Evolutionary conservation across 2,888 invertebrate species (phyloP).

Genomic region (Platynereis dumerilii): DNA sequence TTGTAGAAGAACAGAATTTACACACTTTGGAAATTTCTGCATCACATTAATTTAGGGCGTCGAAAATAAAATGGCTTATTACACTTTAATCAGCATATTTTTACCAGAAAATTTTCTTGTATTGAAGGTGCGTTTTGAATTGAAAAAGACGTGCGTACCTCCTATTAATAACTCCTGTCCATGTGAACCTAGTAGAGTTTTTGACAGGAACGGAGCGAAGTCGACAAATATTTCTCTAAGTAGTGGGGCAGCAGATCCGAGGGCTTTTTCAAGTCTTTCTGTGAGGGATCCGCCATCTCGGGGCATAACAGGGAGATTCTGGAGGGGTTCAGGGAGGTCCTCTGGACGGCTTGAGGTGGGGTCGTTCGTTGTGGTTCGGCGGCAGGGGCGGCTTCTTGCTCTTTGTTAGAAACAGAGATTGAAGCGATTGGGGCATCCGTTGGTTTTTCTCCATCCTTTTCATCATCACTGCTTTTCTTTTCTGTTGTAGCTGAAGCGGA

Average conservation of each 20-base stretch:
- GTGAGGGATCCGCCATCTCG: conserved; percentile 74
- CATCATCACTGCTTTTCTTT: conserved; percentile 1
- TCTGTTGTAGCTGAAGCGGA: no score
- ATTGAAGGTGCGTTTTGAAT: no score
- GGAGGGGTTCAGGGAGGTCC: conserved; percentile 45
- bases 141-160: conserved; percentile 73
- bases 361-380: conserved; percentile 4
- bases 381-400: background rate
- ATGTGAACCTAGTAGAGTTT: conserved; percentile 97
- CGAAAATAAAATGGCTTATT: no score
- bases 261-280: conserved; percentile 92
- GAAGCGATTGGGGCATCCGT: conserved; percentile 39
- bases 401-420: conserved; percentile 35
- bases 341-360: conserved; percentile 23
- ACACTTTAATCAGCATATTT: no score
- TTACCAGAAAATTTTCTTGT: no score
- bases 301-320: conserved; percentile 46
- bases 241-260: conserved; percentile 95
- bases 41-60: no score
- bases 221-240: conserved; percentile 99
- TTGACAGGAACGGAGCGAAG: conserved; percentile 97
- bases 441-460: background rate
- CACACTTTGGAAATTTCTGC: no score
- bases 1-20: no score
- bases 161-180: conserved; percentile 98